phyloP scores from a whole-genome alignment of 1,140 invertebrate species.

The Spodoptera litura region DNA sequence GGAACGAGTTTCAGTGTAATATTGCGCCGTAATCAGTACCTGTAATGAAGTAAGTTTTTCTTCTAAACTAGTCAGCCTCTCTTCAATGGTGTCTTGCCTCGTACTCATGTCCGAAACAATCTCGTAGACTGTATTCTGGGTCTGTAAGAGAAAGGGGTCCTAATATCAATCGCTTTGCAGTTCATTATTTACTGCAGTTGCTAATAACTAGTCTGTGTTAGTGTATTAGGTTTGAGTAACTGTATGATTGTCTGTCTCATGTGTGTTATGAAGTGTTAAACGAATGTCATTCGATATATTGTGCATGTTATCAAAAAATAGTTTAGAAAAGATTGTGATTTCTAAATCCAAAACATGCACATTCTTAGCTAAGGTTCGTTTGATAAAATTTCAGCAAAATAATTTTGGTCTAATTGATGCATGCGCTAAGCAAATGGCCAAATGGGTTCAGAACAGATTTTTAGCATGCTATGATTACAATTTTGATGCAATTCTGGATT shows the following conservation, averaged over 20 bases:
- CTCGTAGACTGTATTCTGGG: constrained; percentile 98
- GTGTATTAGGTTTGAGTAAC: constrained; percentile 59
- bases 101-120: constrained; percentile 98
- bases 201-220: constrained; percentile 62
- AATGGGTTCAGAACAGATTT: constrained; percentile 51
- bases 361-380: constrained; percentile 5
- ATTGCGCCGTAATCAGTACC: constrained; percentile 67
- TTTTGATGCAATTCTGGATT: neutral
- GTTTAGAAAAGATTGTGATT: constrained; percentile 18
- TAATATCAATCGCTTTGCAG: constrained; percentile 86
- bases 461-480: constrained; percentile 47
- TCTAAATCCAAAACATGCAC: constrained; percentile 46
- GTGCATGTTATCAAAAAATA: constrained; percentile 14
- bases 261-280: constrained; percentile 46
- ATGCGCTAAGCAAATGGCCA: constrained; percentile 66
- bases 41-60: constrained; percentile 93
- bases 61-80: constrained; percentile 93
- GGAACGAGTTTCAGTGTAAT: too few species aligned
- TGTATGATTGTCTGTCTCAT: constrained; percentile 41
- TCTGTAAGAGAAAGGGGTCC: constrained; percentile 91
- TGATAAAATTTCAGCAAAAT: constrained; percentile 24
- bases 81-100: constrained; percentile 95
- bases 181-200: constrained; percentile 73
- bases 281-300: constrained; percentile 13
- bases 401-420: constrained; percentile 31